Evolutionary conservation across 2,113 vertebrate species (phyloP).

Genomic region (Myodes glareolus): DNA sequence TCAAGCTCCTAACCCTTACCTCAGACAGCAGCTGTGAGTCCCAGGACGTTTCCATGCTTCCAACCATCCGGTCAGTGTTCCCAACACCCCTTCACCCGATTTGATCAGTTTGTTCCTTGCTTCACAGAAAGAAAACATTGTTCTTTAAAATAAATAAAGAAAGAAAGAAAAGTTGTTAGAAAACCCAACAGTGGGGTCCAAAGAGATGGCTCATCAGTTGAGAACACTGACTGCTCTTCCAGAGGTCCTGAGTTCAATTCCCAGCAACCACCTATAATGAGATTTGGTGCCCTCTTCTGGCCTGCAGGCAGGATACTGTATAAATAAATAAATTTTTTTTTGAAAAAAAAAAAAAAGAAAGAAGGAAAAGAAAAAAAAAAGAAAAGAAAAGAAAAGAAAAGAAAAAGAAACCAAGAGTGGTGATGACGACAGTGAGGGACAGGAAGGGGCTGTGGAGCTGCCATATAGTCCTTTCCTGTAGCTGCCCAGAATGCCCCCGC

Average conservation of each 20-base stretch:
- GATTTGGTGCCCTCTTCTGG: too few species aligned
- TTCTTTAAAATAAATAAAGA: too few species aligned
- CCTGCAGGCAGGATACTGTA: too few species aligned
- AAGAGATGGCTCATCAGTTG: too few species aligned
- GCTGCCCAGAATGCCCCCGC: not conserved
- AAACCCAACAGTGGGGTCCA: not conserved
- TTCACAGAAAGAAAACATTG: not conserved
- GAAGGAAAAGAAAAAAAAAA: not conserved
- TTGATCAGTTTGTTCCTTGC: not conserved
- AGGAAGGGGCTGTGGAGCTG: too few species aligned
- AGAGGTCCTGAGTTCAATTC: too few species aligned
- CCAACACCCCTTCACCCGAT: not conserved
- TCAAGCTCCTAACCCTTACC: not conserved
- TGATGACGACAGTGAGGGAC: not conserved
- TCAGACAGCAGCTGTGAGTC: not conserved
- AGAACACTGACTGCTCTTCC: too few species aligned
- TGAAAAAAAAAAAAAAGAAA: too few species aligned
- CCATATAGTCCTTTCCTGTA: fast-evolving
- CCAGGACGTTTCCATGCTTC: not conserved
- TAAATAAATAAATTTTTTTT: too few species aligned
- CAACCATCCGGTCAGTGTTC: not conserved
- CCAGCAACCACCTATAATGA: too few species aligned
- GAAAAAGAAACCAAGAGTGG: not conserved
- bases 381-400: too few species aligned
- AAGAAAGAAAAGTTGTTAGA: not conserved